Evolutionary conservation across 1,140 invertebrate genomes (phyloP), one percentile per base, ranked within the genome.

Genomic region (Oncopodura yosiiana): DNA sequence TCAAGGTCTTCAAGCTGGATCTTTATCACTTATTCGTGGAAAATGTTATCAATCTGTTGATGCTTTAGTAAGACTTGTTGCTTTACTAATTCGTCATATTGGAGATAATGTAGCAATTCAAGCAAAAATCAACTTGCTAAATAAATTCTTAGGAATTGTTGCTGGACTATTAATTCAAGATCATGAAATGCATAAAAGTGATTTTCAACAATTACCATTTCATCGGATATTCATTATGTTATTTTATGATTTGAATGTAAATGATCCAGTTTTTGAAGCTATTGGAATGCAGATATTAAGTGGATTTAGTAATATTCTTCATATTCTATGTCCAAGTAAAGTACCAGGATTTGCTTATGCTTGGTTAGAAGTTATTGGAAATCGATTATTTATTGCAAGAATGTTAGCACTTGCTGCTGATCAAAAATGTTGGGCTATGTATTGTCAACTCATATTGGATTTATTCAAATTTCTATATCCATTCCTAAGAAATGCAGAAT

Each of bases 151-250:
- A 49, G 92, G 91, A 14, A 94, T 99, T 61, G 86, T 99, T 2
- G 87, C 93, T 14, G 92, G 92, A 1, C 91, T 94, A 21, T 72
- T 98, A 34, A 73, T 96, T 2, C 88, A 93, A 71, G 95, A 99
- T 69, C 94, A 99, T 64, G 94, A 97, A 56, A 80, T 76, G 11
- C 73, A 74, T 51, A 83, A 73, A 75, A 77, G 77, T 0, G 89
- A 94, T 45, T 99, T 99, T 73, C 91, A 97, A 66, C 93, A 97
- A 69, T 73, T 99, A 49, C 92, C 95, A 0, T 99, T 98, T 73
- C 94, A 98, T 67, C 77, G 96, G 23, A 90, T 99, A 53, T 89
- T 99, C 50, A 89, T 97, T 39, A 95, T 95, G 81, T 77, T 99
- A 1, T 97, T 98, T 70, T 80, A 97, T 39, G 95, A 99, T 68